Evolutionary conservation across 92 coral and sea anemone genomes (phyloP), one percentile per base, ranked within the genome.

Genomic region (Parazoanthus atlanticus): DNA sequence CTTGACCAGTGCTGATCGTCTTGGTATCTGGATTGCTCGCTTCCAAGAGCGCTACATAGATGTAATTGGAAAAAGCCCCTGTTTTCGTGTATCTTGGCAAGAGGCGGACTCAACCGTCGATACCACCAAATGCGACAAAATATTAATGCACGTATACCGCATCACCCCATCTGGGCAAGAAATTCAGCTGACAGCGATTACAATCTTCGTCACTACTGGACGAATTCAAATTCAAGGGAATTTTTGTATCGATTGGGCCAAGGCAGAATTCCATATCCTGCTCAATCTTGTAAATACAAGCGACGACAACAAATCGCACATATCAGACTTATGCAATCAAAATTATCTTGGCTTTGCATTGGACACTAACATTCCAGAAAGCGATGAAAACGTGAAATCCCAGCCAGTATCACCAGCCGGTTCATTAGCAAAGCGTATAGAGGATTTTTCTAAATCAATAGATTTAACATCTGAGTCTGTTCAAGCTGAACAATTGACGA

Each of bases 271-370:
- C 67, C 34, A 47, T 8, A n/a, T 73, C 17, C 19, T 73, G 77
- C 43, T 73, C 41, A 5, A 5, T 73, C 77, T 73, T 26, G 21
- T 73, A 13, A 78, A 78, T 52, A 43, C 65, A 28, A 52, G 21
- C 52, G 75, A 58, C 17, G 86, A 58, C 33, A 40, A 64, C 74
- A 58, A 64, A 79, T 61, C 54, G n/a, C 41, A 49, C 31, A 61
- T 32, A 81, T 23, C 73, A 33, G 52, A 36, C 17, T 81, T 64
- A 61, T 58, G 49, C 34, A 81, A 81, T 38, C 73, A 81, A 40
- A 34, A 81, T 33, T 81, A 81, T 81, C 86, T 81, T 25, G 86
- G 76, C 17, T 81, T 81, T 81, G 12, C 86, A 81, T 21, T 81
- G 56, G 70, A 38, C 52, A 8, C 86, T 36, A 41, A 65, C 52